Base-by-base conservation (phyloP, 1,140 invertebrate species). In the Ceratitis capitata region DNA sequence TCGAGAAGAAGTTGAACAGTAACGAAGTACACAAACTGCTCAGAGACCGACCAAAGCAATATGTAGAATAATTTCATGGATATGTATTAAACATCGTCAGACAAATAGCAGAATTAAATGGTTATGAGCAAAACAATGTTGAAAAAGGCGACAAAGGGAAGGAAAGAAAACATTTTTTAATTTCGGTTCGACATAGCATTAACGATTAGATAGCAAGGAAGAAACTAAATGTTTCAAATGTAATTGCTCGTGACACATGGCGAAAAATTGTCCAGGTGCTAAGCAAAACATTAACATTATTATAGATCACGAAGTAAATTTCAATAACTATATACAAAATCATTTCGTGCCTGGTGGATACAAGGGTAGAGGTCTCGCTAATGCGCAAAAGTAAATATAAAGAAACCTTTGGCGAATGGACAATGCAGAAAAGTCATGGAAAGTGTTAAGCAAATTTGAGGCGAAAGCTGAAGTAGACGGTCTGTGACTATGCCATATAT, bases 171-270 rank as follows among this genome's bases (percentile, higher is more conserved):
- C 19, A 56, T 16, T 56, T 12, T 56, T 56, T n/a, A 16, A 16
- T 56, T 12, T 5, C 19, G 82, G 82, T 2, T 83, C 45, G 5
- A 26, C 47, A 14, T 2, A 16, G 29, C 45, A 83, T 9, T 3
- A 23, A 51, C 19, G 47, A 5, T 12, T 26, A 23, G 1, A 83
- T 32, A 35, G 49, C 32, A 23, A 83, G 47, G 49, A 47, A n/a
- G 51, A 83, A 23, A 56, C 49, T 35, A 83, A 83, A 83, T 83
- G 82, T 56, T 83, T 83, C 45, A 83, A 83, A 42, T 83, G 82
- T 29, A 83, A 83, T 49, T 7, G 51, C 14, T 35, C 4, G 29
- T 47, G 82, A 2, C 45, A 83, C 49, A 83, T 83, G 29, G 49
- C 26, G 56, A 83, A 35, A 51, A 56, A 83, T 56, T 83, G 82